Evolutionary conservation across 1,140 invertebrate genomes (phyloP).

Genomic region (Drosophila virilis): DNA sequence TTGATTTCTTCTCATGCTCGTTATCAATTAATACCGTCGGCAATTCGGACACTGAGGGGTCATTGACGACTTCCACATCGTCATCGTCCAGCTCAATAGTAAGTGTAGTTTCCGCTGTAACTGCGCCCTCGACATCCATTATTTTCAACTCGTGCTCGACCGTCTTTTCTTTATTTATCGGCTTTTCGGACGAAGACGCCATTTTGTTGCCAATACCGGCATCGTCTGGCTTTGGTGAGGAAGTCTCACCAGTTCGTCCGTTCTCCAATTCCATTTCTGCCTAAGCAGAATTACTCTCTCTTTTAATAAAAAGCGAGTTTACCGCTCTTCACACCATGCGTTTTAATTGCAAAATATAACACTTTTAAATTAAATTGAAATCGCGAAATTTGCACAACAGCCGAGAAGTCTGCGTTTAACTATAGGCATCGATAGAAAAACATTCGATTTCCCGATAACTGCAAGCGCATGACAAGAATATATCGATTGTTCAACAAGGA

Average conservation of each 20-base stretch:
- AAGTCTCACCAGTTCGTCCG: not conserved
- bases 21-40: slow-evolving; percentile 12
- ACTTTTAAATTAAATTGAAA: too few relatives aligned
- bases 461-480: not conserved
- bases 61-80: slow-evolving; percentile 15
- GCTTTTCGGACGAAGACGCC: slow-evolving; percentile 47
- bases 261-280: not conserved
- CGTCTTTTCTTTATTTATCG: not conserved
- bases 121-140: slow-evolving; percentile 64
- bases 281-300: not conserved
- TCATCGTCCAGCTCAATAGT: slow-evolving; percentile 56
- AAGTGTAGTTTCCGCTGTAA: not conserved
- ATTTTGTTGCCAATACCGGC: slow-evolving; percentile 59
- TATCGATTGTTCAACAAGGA: not conserved
- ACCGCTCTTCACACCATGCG: not conserved
- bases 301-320: not conserved
- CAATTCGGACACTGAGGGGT: slow-evolving; percentile 10
- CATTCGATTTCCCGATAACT: not conserved
- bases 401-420: not conserved
- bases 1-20: not conserved
- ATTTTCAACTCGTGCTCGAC: slow-evolving; percentile 58
- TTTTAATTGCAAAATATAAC: not conserved
- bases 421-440: slow-evolving; percentile 1
- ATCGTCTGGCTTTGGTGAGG: not conserved
- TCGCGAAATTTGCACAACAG: not conserved